phyloP scores from a whole-genome alignment of 2,888 invertebrate genomes.

The Latrodectus hesperus region DNA sequence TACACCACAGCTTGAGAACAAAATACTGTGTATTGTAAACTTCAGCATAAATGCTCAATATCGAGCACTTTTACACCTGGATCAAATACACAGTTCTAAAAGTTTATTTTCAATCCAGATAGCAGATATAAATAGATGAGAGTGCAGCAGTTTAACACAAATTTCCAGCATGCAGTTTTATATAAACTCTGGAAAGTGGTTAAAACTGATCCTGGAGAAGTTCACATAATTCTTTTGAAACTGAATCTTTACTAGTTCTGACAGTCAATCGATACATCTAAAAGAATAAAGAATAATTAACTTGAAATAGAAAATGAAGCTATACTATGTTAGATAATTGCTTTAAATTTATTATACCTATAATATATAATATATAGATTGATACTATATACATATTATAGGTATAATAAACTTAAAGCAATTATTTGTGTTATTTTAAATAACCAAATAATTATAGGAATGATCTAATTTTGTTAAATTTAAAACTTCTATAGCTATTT shows the following conservation, averaged over 20 bases:
- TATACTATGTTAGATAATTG: background rate
- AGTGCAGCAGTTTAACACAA: slow-evolving; percentile 46
- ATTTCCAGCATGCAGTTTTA: slow-evolving; percentile 35
- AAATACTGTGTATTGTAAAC: slow-evolving; percentile 55
- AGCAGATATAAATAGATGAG: slow-evolving; percentile 54
- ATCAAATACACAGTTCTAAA: slow-evolving; percentile 45
- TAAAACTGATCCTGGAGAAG: slow-evolving; percentile 97
- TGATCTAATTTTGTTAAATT: too few species aligned
- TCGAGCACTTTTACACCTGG: slow-evolving; percentile 52
- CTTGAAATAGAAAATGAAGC: background rate
- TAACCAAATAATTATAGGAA: too few species aligned
- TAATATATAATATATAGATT: background rate
- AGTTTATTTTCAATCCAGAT: slow-evolving; percentile 46
- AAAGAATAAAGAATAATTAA: slow-evolving; percentile 72
- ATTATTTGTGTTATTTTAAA: too few species aligned
- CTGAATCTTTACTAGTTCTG: slow-evolving; percentile 96
- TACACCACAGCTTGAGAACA: slow-evolving; percentile 65
- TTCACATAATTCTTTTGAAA: slow-evolving; percentile 94
- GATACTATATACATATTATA: too few species aligned
- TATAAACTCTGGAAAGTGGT: slow-evolving; percentile 44
- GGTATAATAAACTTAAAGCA: too few species aligned
- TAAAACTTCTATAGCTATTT: too few species aligned
- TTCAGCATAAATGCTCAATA: slow-evolving; percentile 41
- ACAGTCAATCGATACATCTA: slow-evolving; percentile 99
- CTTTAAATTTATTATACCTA: too few species aligned